Evolutionary conservation across 1,140 invertebrate genomes (phyloP), one percentile per base, ranked within the genome.

Genomic region (Trichogramma pretiosum): DNA sequence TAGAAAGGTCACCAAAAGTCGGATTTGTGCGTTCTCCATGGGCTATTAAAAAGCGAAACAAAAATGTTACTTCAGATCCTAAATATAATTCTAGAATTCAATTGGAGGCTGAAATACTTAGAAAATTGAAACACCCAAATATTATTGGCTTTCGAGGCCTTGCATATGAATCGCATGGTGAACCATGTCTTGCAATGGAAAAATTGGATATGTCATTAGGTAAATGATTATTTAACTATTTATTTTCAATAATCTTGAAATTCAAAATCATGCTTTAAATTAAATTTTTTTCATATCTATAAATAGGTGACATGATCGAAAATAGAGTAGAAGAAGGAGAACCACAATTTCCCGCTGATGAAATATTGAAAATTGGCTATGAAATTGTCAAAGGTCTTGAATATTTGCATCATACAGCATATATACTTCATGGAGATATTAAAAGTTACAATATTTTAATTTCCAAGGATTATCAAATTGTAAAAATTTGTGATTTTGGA

Each of bases 401-500:
- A 56, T 93, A 90, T 70, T 68, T 93, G 4, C 89, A 92, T 63
- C 78, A 79, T 9, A 77, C 77, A 48, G 80, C 76, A 21, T 67
- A 78, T 19, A 68, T 90, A 38, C 63, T 93, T 10, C 89, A 93
- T 56, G 85, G 87, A 28, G 89, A 93, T 63, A 70, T 92, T 13
- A 93, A 92, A 68, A 89, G 87, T 46, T 83, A 78, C 51, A 93
- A 93, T 66, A 70, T 92, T 24, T 72, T 93, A 8, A 65, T 86
- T 9, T 81, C 84, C 59, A 80, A 78, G 18, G 76, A 88, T 61
- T 87, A 87, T 63, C 74, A 77, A 34, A 74, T 72, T 1, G 83
- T 84, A 37, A 91, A 92, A 64, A 64, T 91, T 3, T 90, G 88
- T 65, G 88, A 92, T 63, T 92, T 91, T 75, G 87, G 88, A 16